Evolutionary conservation across 2,797 vertebrate genomes (phyloP).

Genomic region (Sebastes trivittatus): DNA sequence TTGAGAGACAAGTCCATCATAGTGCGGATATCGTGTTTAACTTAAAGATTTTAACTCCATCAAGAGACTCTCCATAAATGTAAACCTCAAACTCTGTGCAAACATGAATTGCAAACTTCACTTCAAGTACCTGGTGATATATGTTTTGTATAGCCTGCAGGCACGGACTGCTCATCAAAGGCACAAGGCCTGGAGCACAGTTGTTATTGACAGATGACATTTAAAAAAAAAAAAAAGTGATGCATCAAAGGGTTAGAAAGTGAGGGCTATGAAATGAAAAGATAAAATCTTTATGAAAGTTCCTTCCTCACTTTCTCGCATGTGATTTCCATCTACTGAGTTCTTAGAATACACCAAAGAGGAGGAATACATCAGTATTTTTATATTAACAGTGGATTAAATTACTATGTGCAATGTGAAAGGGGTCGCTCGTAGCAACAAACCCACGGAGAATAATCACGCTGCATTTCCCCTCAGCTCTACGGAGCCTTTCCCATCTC

Average conservation of each 20-base stretch:
- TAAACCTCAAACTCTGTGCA: constrained; percentile 14
- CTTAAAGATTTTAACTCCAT: constrained; percentile 24
- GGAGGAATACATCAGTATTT: neutral
- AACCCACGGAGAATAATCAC: neutral
- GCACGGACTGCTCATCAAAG: constrained; percentile 55
- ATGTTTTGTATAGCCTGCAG: constrained; percentile 54
- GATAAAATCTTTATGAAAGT: neutral
- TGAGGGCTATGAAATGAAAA: constrained; percentile 11
- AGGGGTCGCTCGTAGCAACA: neutral
- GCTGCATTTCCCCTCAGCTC: neutral
- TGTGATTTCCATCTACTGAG: neutral
- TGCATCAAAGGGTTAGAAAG: constrained; percentile 35
- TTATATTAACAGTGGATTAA: neutral
- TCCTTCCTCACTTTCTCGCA: neutral
- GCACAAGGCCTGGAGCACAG: constrained; percentile 45
- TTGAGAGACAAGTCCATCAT: constrained; percentile 19
- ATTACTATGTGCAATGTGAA: neutral
- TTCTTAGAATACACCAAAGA: neutral
- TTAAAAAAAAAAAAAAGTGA: constrained; percentile 2
- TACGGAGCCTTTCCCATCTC: neutral
- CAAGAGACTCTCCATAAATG: constrained; percentile 17
- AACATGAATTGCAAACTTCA: constrained; percentile 20
- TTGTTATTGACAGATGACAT: constrained; percentile 63
- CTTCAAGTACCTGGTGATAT: constrained; percentile 37
- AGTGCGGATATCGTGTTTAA: constrained; percentile 1